Evolutionary conservation across 2,113 vertebrate genomes (phyloP).

Genomic region (Leptosomus discolor): DNA sequence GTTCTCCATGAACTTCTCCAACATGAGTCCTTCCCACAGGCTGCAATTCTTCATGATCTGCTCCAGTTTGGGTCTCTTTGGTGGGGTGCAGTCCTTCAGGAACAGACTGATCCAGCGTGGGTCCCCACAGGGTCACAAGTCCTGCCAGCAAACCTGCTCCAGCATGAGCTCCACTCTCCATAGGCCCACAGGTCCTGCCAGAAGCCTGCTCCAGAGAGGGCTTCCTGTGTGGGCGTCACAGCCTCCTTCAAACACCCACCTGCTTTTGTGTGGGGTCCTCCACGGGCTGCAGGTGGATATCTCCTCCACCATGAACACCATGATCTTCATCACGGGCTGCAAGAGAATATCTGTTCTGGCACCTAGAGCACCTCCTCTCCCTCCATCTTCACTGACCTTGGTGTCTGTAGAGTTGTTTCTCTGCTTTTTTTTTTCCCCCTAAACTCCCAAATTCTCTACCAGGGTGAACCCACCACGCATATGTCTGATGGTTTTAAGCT

Average conservation of each 20-base stretch:
- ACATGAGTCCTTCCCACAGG: not conserved
- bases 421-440: not conserved
- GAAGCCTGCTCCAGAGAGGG: not conserved
- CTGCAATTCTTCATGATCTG: not conserved
- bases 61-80: no score
- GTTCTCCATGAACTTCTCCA: no score
- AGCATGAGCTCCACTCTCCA: not conserved
- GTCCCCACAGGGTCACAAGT: not conserved
- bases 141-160: not conserved
- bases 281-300: not conserved
- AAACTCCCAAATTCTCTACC: not conserved
- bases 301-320: no score
- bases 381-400: not conserved
- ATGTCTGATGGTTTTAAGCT: not conserved
- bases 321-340: rapidly evolving
- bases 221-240: not conserved
- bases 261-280: not conserved
- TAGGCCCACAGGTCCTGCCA: not conserved
- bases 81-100: not conserved
- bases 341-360: not conserved
- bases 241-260: no score
- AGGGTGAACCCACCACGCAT: not conserved
- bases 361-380: not conserved
- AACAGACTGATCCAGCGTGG: not conserved
- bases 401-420: not conserved